Conservation (phyloP, 2,888 invertebrate species). For the Anagyrus pseudococci region DNA sequence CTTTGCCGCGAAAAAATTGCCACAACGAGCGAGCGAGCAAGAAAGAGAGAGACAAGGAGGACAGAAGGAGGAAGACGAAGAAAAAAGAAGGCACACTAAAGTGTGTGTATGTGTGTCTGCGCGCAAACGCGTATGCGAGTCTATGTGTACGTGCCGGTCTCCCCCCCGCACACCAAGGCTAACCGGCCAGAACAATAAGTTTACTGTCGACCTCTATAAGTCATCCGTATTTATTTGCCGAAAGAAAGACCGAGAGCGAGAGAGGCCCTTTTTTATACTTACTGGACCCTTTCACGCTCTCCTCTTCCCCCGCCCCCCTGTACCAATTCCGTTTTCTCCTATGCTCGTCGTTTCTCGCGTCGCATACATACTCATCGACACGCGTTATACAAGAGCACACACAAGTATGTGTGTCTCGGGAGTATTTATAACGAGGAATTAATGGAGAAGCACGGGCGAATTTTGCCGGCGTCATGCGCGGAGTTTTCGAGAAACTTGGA, state of each 20-base stretch:
- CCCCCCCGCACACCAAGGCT: slow-evolving; percentile 39
- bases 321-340: slow-evolving; percentile 5
- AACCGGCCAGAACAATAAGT: slow-evolving; percentile 38
- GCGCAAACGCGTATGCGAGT: background rate
- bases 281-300: background rate
- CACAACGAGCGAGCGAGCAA: slow-evolving; percentile 13
- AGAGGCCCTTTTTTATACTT: background rate
- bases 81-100: slow-evolving; percentile 11
- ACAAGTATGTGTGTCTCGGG: background rate
- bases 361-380: background rate
- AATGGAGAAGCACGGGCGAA: slow-evolving; percentile 21
- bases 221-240: slow-evolving; percentile 41
- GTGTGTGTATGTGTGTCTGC: slow-evolving; percentile 9
- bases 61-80: slow-evolving; percentile 19
- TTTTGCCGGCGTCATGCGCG: too few relatives aligned
- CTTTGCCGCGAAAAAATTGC: slow-evolving; percentile 22
- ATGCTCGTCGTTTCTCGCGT: background rate
- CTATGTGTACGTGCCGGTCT: too few relatives aligned
- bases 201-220: slow-evolving; percentile 40
- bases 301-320: background rate
- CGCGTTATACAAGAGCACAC: slow-evolving; percentile 4
- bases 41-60: background rate
- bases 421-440: slow-evolving; percentile 37
- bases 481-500: background rate
- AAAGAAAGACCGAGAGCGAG: slow-evolving; percentile 30